These are phyloP conservation scores for Drosophila quinaria DNA, from an alignment of 2,888 invertebrate genomes.

Conservation along the genomic window DNA sequence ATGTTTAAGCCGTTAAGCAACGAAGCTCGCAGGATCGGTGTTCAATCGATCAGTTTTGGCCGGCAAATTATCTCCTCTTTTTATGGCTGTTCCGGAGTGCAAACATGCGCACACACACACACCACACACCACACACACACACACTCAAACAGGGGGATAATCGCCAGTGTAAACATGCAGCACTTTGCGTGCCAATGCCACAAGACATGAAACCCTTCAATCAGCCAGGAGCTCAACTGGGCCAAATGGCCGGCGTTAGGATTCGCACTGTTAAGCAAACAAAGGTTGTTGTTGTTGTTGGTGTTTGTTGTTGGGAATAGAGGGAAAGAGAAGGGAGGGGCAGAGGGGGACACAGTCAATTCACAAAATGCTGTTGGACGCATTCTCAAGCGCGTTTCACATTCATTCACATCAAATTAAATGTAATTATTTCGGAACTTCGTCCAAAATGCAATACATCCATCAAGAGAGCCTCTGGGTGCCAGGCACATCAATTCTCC, in stretches of 20 bases:
- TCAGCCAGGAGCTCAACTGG: slow-evolving; percentile 40
- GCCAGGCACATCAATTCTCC: slow-evolving; percentile 22
- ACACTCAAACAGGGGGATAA: slow-evolving; percentile 61
- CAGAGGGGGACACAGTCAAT: slow-evolving; percentile 2
- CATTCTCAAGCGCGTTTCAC: slow-evolving; percentile 50
- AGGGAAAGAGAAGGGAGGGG: not conserved
- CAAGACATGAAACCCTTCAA: slow-evolving; percentile 72
- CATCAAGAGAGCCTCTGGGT: slow-evolving; percentile 40
- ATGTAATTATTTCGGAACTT: slow-evolving; percentile 68
- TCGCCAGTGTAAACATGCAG: slow-evolving; percentile 78
- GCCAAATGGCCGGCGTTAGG: slow-evolving; percentile 70
- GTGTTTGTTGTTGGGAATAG: not conserved
- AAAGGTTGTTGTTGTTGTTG: slow-evolving; percentile 30
- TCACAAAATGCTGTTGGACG: slow-evolving; percentile 53
- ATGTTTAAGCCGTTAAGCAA: slow-evolving; percentile 64
- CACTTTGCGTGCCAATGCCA: slow-evolving; percentile 77
- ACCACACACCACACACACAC: slow-evolving; percentile 15
- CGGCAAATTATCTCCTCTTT: slow-evolving; percentile 82
- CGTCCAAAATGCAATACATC: slow-evolving; percentile 55
- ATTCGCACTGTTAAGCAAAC: slow-evolving; percentile 78
- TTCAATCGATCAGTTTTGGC: slow-evolving; percentile 66
- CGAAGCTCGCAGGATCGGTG: slow-evolving; percentile 59
- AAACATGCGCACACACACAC: slow-evolving; percentile 64
- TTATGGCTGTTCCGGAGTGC: slow-evolving; percentile 65
- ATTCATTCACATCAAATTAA: slow-evolving; percentile 76